Percentiles rank a stretch among this genome's conserved stretches.
phyloP scores from a whole-genome alignment of 1,140 invertebrate species.

The Pseudomyrmex pallidus region DNA sequence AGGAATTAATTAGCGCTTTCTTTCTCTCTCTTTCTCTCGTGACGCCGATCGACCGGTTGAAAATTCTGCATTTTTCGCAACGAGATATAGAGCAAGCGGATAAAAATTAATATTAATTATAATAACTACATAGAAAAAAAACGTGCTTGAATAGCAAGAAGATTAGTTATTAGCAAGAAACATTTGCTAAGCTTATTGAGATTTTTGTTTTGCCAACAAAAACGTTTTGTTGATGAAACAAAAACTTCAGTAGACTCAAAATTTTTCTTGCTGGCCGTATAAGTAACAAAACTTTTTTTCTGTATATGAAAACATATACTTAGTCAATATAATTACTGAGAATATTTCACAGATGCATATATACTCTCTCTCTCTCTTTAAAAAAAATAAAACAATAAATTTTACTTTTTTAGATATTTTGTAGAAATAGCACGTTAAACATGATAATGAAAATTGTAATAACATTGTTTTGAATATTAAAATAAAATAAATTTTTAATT shows the following conservation, averaged over 20 bases:
- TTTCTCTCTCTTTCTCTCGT: conserved; percentile 7
- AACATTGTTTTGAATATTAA: neutral
- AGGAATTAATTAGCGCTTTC: conserved; percentile 46
- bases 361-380: too few relatives aligned
- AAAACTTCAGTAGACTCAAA: too few relatives aligned
- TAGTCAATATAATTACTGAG: neutral
- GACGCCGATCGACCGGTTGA: neutral
- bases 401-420: neutral
- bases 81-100: neutral
- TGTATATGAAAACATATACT: too few relatives aligned
- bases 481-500: neutral
- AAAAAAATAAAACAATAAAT: neutral
- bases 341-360: neutral
- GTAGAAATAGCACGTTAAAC: neutral
- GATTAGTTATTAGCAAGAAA: neutral
- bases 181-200: too few relatives aligned
- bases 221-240: too few relatives aligned
- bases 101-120: too few relatives aligned
- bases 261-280: too few relatives aligned
- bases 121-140: too few relatives aligned
- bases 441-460: neutral
- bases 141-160: neutral
- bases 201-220: too few relatives aligned
- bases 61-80: conserved; percentile 5
- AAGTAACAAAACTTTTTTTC: too few relatives aligned